phyloP scores from a whole-genome alignment of 2,888 invertebrate genomes.

The Tyria jacobaeae region DNA sequence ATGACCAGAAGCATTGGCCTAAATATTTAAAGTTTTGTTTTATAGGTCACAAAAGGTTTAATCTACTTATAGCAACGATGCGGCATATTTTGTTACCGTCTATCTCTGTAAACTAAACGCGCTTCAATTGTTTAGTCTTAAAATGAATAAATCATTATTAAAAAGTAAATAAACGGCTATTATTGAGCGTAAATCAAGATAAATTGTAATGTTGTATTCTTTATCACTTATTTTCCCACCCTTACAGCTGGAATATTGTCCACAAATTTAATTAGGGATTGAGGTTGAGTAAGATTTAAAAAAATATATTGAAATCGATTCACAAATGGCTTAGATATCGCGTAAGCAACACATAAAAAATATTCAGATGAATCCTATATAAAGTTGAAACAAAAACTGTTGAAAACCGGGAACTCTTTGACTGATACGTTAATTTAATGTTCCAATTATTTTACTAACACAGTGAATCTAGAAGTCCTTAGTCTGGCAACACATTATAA shows the following conservation, averaged over 20 bases:
- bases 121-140: too few species aligned
- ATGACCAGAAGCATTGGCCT: slow-evolving; percentile 18
- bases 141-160: too few species aligned
- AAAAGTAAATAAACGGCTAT: too few species aligned
- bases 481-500: not conserved
- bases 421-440: not conserved
- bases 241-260: too few species aligned
- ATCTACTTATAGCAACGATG: not conserved
- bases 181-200: too few species aligned
- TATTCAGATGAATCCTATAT: not conserved
- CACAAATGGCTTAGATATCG: too few species aligned
- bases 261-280: too few species aligned
- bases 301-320: too few species aligned
- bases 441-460: not conserved
- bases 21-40: slow-evolving; percentile 13
- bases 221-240: too few species aligned
- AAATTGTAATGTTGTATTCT: too few species aligned
- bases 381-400: not conserved
- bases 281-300: too few species aligned
- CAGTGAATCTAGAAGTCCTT: not conserved
- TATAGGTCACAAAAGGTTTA: slow-evolving; percentile 13
- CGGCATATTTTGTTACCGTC: not conserved
- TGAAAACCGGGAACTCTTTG: not conserved
- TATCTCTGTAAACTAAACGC: too few species aligned
- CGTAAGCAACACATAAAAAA: not conserved